Conservation (phyloP, 2,113 vertebrate genomes). For the Propithecus coquereli region DNA sequence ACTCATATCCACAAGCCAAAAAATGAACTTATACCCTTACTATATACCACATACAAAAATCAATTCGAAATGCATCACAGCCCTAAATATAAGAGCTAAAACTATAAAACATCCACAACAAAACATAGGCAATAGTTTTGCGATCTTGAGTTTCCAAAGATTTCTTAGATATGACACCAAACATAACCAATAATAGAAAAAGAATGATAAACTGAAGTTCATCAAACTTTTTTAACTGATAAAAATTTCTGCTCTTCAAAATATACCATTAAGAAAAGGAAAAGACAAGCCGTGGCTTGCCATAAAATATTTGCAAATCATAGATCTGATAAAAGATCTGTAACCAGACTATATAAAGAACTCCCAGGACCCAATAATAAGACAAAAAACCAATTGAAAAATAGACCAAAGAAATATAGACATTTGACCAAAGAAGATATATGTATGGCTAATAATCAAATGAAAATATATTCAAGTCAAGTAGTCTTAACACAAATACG, state of each 20-base stretch:
- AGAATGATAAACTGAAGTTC: neutral
- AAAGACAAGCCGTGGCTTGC: neutral
- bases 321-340: neutral
- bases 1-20: neutral
- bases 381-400: neutral
- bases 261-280: neutral
- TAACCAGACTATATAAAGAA: neutral
- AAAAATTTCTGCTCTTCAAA: neutral
- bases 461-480: neutral
- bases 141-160: neutral
- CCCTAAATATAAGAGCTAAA: neutral
- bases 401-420: neutral
- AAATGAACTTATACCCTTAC: neutral
- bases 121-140: neutral
- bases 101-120: neutral
- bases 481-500: neutral
- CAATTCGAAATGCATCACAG: neutral
- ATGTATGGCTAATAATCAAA: neutral
- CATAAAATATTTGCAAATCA: constrained; percentile 33
- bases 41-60: neutral
- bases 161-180: neutral
- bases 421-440: neutral
- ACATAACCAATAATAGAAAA: neutral
- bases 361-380: neutral
- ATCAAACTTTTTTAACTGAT: neutral